These are phyloP conservation scores for Lepilemur ruficaudatus DNA, from an alignment of 2,797 vertebrate species.

Conservation along the genomic window DNA sequence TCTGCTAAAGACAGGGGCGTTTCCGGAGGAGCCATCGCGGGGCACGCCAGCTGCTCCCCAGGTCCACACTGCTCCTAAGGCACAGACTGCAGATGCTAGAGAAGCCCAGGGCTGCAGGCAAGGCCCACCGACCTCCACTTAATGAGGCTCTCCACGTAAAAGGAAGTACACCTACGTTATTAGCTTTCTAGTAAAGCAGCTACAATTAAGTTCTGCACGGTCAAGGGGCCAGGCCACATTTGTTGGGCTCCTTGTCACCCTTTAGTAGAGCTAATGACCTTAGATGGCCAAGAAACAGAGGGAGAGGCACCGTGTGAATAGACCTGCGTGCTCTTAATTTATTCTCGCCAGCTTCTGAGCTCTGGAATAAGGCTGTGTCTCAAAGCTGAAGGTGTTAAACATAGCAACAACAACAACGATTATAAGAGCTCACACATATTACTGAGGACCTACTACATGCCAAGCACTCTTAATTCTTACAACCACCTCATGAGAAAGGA, in stretches of 20 bases:
- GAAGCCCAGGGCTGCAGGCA: not conserved
- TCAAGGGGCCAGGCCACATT: not conserved
- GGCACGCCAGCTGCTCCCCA: not conserved
- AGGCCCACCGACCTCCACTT: not conserved
- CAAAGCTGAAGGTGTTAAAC: not conserved
- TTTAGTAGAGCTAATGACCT: not conserved
- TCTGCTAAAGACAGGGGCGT: conserved; percentile 37
- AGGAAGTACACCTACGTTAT: not conserved
- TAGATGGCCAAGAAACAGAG: not conserved
- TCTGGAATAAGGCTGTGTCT: not conserved
- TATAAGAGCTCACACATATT: not conserved
- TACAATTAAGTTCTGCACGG: not conserved
- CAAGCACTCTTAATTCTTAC: not conserved
- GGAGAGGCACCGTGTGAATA: not conserved
- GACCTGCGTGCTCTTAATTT: not conserved
- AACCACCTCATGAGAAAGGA: fast-evolving
- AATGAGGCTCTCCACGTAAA: not conserved
- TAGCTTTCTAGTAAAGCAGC: not conserved
- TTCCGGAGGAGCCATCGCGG: fast-evolving
- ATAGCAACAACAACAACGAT: not conserved
- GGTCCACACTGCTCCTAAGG: not conserved
- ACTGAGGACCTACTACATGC: not conserved
- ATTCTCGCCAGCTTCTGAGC: not conserved
- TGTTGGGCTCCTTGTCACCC: not conserved
- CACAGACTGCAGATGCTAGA: fast-evolving